Conservation (phyloP, 2,113 vertebrate genomes). For the Motacilla tschutschensis region DNA sequence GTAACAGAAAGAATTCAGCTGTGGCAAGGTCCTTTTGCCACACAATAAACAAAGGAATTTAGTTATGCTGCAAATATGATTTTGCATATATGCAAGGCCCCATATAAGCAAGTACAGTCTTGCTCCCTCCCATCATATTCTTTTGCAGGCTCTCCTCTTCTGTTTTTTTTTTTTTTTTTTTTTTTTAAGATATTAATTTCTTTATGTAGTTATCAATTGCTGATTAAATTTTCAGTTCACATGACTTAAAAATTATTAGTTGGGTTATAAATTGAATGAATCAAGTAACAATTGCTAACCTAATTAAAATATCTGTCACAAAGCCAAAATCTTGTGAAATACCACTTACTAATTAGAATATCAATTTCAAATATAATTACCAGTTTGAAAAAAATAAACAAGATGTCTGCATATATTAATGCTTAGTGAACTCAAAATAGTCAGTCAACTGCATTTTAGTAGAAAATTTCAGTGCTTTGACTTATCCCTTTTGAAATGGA, state of each 20-base stretch:
- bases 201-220: background rate
- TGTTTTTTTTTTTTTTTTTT: background rate
- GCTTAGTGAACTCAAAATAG: background rate
- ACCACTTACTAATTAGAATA: background rate
- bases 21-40: background rate
- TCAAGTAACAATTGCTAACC: background rate
- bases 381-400: background rate
- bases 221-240: background rate
- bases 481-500: background rate
- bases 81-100: background rate
- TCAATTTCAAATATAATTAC: background rate
- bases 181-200: background rate
- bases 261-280: background rate
- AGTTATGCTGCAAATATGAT: background rate
- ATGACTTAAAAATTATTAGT: background rate
- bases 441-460: background rate
- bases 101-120: background rate
- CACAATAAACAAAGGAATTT: background rate
- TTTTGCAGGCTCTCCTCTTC: background rate
- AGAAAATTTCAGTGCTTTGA: background rate
- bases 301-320: conserved; percentile 14
- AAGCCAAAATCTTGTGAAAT: background rate
- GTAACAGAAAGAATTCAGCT: background rate
- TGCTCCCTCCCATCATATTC: background rate
- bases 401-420: background rate